Evolutionary conservation across 2,113 vertebrate species (phyloP), one percentile per base, ranked within the genome.

Genomic region (Electrona antarctica): DNA sequence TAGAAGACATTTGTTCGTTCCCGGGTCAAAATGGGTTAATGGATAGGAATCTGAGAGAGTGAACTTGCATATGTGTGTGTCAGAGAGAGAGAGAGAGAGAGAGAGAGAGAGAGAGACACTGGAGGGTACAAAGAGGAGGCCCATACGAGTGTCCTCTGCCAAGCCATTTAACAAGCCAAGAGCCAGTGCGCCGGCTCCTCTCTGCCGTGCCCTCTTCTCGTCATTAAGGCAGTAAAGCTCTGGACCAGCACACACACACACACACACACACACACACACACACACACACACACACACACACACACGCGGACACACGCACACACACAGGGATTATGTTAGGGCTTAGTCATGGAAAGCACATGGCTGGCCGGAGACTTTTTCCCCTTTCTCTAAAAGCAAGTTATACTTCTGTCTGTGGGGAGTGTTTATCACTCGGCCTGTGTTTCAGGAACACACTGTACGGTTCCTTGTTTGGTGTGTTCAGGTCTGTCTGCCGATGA

Each of bases 151-250:
- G 64, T 41, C 47, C 57, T 79, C 6, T 81, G 70, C 54, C 69
- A 80, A 74, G 74, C 69, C 76, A 74, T 77, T 85, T 84, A 67
- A 74, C 28, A 21, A 61, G 21, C 69, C n/a, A 10, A 48, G 0
- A 48, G 14, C 47, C 12, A 29, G 51, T n/a, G 54, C 58, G 72
- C 73, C 67, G 63, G 50, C 76, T 75, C 65, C 67, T 58, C 64
- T 66, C 4, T 75, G 54, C 66, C 66, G 48, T 78, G 70, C 60
- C 69, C 46, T 81, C 52, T 78, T 49, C 55, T 73, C 83, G 78
- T 86, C 63, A 74, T 80, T 71, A 73, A 69, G 71, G 56, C 69
- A 33, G 55, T 64, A 71, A 69, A 55, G 58, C 64, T 79, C 55
- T 59, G 66, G 73, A 67, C 67, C 74, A 73, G 58, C 64, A 60